Evolutionary conservation across 2,113 vertebrate species (phyloP), one percentile per base, ranked within the genome.

Genomic region (Perca flavescens): DNA sequence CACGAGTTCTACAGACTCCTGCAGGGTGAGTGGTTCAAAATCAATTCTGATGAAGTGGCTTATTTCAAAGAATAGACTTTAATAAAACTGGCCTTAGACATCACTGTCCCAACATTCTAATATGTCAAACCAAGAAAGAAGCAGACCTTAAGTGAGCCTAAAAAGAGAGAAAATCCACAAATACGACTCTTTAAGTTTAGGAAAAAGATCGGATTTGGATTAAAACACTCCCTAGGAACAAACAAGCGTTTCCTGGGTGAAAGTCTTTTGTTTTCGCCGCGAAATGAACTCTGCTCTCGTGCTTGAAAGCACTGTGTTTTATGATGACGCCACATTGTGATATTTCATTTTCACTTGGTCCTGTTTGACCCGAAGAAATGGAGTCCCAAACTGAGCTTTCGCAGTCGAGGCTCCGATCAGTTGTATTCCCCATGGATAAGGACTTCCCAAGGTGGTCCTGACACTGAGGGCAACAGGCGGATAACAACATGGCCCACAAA

Each of bases 361-460:
- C 5, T 70, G 53, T 50, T 71, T 74, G 47, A 77, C 61, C 46
- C 49, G 4, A 53, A 82, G 58, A 80, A 54, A 58, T 57, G 22
- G 21, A 86, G 72, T 83, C 64, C 31, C 13, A 10, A 85, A 74
- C 64, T 77, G 25, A 87, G 56, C 66, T 46, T 75, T 63, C 19
- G 10, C 52, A 53, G 43, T 34, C 28, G 47, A 75, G 52, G 56
- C 21, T 21, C 66, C 69, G 62, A 64, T 66, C 6, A 5, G 21
- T 67, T 57, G 47, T 63, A 73, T 58, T 82, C 64, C 88, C 85
- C 25, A 4, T 36, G 54, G 78, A 77, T 17, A 47, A 19, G 61
- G 62, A n/a, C 81, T 89, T 82, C 65, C 56, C 88, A 86, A 75
- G 90, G 92, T 94, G 93, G 91, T 93, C 91, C 71, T 84, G 85